Base-by-base conservation (phyloP, 2,113 vertebrate genomes). In the Heliornis fulica region DNA sequence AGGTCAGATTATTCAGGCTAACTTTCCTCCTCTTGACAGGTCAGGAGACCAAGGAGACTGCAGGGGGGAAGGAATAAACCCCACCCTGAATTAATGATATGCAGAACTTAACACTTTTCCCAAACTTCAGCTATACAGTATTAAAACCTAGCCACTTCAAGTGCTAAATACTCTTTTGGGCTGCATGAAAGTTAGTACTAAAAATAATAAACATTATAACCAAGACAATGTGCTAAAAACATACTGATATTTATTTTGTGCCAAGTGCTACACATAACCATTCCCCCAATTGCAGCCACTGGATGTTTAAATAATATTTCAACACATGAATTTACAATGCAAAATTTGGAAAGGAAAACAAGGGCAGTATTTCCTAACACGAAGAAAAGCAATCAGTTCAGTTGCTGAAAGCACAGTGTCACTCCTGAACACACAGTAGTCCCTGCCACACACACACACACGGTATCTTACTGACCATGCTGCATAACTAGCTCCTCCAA, bases 271-370 rank as follows among this genome's bases (percentile, higher is more conserved):
- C n/a, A 78, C 4, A 13, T 23, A 90, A 51, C 15, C 18, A 6
- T 22, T 74, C 11, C 45, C 8, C 11, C 9, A 13, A 10, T 34
- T 11, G 15, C 9, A 70, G 19, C 1, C 6, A 1, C 0, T n/a
- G 5, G 10, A 78, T 61, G 19, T 32, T 75, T 45, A 61, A 79
- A 70, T 59, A 46, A 51, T 25, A 15, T 81, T 81, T 6, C 57
- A 15, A 77, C 4, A 63, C 20, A 71, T 5, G 5, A 81, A 65
- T 29, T 85, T 61, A 69, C 15, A 85, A 89, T 13, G 4, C 4
- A 74, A 53, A 66, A 48, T 71, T 54, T 56, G 12, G 76, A 51
- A 72, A 77, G 13, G 12, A 60, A 86, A 89, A 46, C 8, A 1
- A 91, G n/a, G 23, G 22, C n/a, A 79, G 17, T 20, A 63, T 53